Conservation (phyloP, 2,888 invertebrate genomes). For the Drosophila melanocephala region DNA sequence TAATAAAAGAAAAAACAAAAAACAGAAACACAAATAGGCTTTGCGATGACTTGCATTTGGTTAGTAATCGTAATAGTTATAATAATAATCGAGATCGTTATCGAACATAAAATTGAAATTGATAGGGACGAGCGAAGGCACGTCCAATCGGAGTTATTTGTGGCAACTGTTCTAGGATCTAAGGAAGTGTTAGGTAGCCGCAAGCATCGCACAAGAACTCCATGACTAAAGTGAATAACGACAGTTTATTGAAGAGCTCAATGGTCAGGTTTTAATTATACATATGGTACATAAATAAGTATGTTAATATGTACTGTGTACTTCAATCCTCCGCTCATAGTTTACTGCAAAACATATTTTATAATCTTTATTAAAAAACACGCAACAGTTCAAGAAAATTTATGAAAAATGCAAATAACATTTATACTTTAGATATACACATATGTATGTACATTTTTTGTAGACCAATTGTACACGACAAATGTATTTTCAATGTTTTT, state of each 20-base stretch:
- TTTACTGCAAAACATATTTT: conserved; percentile 44
- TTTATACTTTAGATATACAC: conserved; percentile 57
- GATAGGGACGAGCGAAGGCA: conserved; percentile 1
- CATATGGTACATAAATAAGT: conserved; percentile 16
- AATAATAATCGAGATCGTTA: conserved; percentile 9
- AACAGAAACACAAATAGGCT: conserved; percentile 17
- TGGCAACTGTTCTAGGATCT: conserved; percentile 42
- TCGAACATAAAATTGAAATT: conserved; percentile 10
- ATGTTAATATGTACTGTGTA: conserved; percentile 31
- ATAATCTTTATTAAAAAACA: conserved; percentile 35
- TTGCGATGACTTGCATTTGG: conserved; percentile 43
- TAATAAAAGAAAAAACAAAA: conserved; percentile 22
- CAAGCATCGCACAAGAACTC: conserved; percentile 54
- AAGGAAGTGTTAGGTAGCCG: conserved; percentile 41
- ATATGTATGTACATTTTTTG: conserved; percentile 55
- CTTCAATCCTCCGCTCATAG: conserved; percentile 32
- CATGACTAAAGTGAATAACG: conserved; percentile 26
- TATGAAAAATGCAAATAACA: conserved; percentile 29
- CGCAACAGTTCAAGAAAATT: conserved; percentile 31
- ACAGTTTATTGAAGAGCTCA: conserved; percentile 26
- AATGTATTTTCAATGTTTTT: conserved; percentile 59
- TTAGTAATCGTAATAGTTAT: conserved; percentile 17
- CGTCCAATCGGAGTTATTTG: conserved; percentile 28
- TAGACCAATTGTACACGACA: conserved; percentile 65
- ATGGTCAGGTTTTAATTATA: conserved; percentile 25